Evolutionary conservation across 2,888 invertebrate species (phyloP).

Genomic region (Pseudococcus jackbeardsleyi): DNA sequence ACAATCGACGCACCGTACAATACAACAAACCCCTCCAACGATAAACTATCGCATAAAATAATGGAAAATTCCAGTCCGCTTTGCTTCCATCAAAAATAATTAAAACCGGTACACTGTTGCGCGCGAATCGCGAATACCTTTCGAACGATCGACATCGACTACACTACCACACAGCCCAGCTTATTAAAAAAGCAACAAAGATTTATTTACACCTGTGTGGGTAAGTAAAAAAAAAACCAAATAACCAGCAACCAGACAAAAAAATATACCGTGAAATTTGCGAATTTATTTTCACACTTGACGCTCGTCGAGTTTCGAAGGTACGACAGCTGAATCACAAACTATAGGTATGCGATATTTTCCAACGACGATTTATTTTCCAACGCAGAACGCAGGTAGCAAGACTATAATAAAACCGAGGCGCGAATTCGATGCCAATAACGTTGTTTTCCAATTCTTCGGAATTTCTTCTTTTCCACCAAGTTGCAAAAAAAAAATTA

Average conservation of each 20-base stretch:
- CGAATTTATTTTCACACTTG: constrained; percentile 54
- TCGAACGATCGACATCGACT: constrained; percentile 11
- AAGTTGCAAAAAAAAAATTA: constrained; percentile 11
- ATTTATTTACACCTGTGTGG: neutral
- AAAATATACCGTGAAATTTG: constrained; percentile 48
- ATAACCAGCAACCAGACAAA: neutral
- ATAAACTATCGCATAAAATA: constrained; percentile 39
- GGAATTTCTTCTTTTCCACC: neutral
- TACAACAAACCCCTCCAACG: neutral
- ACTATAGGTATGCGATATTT: neutral
- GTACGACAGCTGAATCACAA: constrained; percentile 12
- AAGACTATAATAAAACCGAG: neutral
- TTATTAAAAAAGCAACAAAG: neutral
- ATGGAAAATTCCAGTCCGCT: constrained; percentile 51
- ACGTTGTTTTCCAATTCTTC: neutral
- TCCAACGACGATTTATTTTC: neutral
- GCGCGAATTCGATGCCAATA: neutral
- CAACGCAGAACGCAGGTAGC: neutral
- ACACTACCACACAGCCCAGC: neutral
- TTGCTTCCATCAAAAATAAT: constrained; percentile 54
- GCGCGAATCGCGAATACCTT: constrained; percentile 23
- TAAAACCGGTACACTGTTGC: constrained; percentile 38
- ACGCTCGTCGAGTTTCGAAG: neutral
- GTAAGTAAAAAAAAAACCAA: constrained; percentile 23
- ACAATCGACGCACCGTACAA: neutral